A percentile compares a stretch with the other conserved stretches of the same genome.
These are phyloP conservation scores for Parapsyche elsis DNA, from an alignment of 1,140 invertebrate genomes.

Conservation along the genomic window DNA sequence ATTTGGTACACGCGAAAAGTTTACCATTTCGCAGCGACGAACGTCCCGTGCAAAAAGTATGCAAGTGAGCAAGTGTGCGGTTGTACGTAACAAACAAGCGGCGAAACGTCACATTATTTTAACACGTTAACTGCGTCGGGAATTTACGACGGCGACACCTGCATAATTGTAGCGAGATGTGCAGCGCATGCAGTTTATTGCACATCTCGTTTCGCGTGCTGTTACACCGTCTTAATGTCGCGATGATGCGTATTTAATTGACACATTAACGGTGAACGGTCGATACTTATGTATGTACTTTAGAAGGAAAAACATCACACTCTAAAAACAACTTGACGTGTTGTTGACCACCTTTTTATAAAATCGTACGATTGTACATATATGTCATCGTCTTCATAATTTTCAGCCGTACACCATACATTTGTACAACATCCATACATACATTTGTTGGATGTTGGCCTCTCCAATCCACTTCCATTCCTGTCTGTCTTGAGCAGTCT, in stretches of 20 bases:
- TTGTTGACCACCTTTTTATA: no score
- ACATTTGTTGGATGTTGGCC: no score
- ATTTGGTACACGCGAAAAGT: no score
- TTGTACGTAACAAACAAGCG: background rate
- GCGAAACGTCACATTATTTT: background rate
- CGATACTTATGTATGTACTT: background rate
- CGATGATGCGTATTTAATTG: conserved; percentile 28
- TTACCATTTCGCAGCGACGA: background rate
- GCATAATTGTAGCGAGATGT: conserved; percentile 3
- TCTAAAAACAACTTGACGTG: no score
- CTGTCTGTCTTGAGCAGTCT: no score
- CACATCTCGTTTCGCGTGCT: background rate
- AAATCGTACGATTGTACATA: no score
- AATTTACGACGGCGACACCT: conserved; percentile 6
- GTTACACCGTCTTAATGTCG: conserved; percentile 11
- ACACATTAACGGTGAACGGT: background rate
- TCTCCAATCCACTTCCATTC: no score
- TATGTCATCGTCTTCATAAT: no score
- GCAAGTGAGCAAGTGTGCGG: background rate
- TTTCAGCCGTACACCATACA: no score
- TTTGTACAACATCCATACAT: no score
- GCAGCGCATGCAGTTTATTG: conserved; percentile 19
- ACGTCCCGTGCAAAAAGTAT: background rate
- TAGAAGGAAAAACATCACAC: background rate
- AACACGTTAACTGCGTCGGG: background rate